Evolutionary conservation across 2,888 invertebrate species (phyloP), one percentile per base, ranked within the genome.

Genomic region (Temnothorax unifasciatus): DNA sequence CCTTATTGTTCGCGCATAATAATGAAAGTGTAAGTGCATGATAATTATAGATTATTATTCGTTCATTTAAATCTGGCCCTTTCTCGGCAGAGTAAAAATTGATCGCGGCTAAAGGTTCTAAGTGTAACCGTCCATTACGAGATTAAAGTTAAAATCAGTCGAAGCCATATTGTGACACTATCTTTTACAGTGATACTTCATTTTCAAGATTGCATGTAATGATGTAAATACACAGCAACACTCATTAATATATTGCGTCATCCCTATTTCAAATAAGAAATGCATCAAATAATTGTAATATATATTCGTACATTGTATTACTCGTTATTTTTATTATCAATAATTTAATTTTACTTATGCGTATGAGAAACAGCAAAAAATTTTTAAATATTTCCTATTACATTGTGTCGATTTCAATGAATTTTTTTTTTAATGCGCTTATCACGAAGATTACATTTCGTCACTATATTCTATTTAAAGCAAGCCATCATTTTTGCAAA

Each of bases 51-150:
- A 87, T 89, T 88, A 88, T 89, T 86, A 90, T 87, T 90, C 90
- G 88, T 90, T 92, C 86, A 84, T 92, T 59, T 91, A 86, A 85
- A 92, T 91, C 91, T 92, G 93, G 91, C 92, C 92, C 90, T 91
- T 90, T 90, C 90, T 91, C 91, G 92, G 91, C 91, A 91, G 92
- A 93, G 92, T 93, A 92, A 93, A 93, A 93, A 92, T 91, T 85
- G 89, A 91, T 90, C 85, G 90, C 74, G 86, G 87, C 83, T 86
- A 85, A 86, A 87, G 77, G 61, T 85, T 76, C 86, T 88, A 86
- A 88, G 83, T 90, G 87, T 85, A 87, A 90, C 83, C 83, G 81
- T 87, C 83, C 68, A 89, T 90, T 84, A 90, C 75, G 87, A 91
- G 88, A 79, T 91, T 92, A 90, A 90, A 92, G 92, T 92, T 92